These are phyloP conservation scores for Neotoxoptera formosana DNA, from an alignment of 1,140 invertebrate species.

Conservation along the genomic window DNA sequence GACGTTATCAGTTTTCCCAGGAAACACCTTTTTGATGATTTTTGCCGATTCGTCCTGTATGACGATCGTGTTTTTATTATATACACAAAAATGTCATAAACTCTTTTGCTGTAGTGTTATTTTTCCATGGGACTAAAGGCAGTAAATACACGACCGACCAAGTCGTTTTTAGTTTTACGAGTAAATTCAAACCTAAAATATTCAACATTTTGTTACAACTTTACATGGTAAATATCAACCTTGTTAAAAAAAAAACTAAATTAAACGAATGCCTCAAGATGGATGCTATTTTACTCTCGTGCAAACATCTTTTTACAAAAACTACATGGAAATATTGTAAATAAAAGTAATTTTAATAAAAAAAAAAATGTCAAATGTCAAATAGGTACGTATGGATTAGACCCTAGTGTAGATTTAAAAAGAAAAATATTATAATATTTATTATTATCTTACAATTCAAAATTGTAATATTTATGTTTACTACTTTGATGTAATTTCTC, in stretches of 20 bases:
- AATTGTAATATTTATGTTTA: not conserved
- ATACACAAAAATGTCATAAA: not conserved
- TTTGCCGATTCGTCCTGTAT: not conserved
- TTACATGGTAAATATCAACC: not conserved
- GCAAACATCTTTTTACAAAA: not conserved
- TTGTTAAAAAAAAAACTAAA: not conserved
- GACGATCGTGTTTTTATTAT: not conserved
- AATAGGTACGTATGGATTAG: not conserved
- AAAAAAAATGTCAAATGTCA: too few species aligned
- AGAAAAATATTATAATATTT: not conserved
- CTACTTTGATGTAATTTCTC: not conserved
- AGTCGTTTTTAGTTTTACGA: not conserved
- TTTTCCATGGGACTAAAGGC: not conserved
- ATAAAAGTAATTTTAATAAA: not conserved
- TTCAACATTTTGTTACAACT: not conserved
- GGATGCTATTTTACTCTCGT: not conserved
- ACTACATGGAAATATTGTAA: not conserved
- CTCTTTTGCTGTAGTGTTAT: not conserved
- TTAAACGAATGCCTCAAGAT: not conserved
- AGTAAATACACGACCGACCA: not conserved
- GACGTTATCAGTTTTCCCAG: not conserved
- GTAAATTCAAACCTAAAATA: not conserved
- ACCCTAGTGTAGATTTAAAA: not conserved
- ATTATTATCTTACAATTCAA: not conserved
- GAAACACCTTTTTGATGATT: not conserved